phyloP scores from a whole-genome alignment of 2,888 invertebrate genomes.

The Cyclophora punctaria region DNA sequence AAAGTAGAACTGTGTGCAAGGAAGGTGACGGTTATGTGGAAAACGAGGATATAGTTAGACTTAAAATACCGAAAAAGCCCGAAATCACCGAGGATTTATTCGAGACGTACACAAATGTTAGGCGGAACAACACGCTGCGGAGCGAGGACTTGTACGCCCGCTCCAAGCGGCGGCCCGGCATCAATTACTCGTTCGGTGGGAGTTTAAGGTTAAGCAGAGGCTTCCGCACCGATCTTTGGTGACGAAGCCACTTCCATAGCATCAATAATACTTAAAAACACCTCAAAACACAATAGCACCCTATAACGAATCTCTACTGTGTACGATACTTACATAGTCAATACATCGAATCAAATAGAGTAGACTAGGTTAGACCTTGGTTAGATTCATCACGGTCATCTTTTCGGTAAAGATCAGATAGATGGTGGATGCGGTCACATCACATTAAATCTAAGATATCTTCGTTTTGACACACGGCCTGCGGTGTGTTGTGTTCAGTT shows the following conservation, averaged over 20 bases:
- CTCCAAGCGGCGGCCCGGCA: constrained; percentile 49
- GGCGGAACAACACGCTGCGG: constrained; percentile 60
- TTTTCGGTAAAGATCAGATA: constrained; percentile 23
- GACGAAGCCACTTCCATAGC: constrained; percentile 42
- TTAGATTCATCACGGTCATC: constrained; percentile 28
- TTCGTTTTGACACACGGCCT: constrained; percentile 63
- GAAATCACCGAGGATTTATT: constrained; percentile 74
- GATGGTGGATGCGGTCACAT: constrained; percentile 43
- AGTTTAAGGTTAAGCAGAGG: constrained; percentile 70
- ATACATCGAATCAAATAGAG: constrained; percentile 21
- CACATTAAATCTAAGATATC: constrained; percentile 52
- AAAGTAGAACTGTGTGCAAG: constrained; percentile 50
- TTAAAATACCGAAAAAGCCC: constrained; percentile 71
- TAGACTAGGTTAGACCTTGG: constrained; percentile 26
- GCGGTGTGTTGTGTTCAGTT: constrained; percentile 55
- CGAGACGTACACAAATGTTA: constrained; percentile 68
- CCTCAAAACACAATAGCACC: constrained; percentile 43
- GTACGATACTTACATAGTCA: constrained; percentile 57
- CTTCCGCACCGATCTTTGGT: constrained; percentile 67
- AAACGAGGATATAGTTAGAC: constrained; percentile 73
- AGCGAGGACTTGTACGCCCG: constrained; percentile 56
- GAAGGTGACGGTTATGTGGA: constrained; percentile 65
- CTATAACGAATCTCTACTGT: constrained; percentile 52
- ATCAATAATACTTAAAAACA: constrained; percentile 37
- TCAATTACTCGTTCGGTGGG: constrained; percentile 66